Percentiles rank a stretch among this genome's conserved stretches.
These are phyloP conservation scores for Enteromius thamalakanensis DNA, from an alignment of 2,797 vertebrate genomes.

Conservation along the genomic window DNA sequence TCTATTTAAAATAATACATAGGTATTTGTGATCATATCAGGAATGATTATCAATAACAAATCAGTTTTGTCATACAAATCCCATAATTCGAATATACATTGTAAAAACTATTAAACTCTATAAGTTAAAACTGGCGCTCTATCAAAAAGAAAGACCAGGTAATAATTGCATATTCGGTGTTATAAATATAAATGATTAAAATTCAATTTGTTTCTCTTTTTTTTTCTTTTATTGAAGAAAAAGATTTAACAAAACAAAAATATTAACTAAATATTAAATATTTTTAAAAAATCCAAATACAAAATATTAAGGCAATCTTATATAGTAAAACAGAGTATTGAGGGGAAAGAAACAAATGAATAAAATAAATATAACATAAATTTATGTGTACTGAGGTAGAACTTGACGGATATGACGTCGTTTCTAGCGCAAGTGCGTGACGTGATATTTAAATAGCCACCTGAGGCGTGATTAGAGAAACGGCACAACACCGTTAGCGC, in stretches of 20 bases:
- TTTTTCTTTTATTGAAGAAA: too few relatives aligned
- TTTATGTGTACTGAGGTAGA: neutral
- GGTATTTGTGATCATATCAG: neutral
- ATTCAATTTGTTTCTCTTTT: neutral
- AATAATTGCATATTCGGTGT: neutral
- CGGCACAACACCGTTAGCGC: neutral
- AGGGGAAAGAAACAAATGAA: too few relatives aligned
- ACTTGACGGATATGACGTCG: slow-evolving; percentile 13
- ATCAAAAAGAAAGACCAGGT: neutral
- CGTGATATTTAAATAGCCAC: slow-evolving; percentile 22
- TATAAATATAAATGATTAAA: neutral
- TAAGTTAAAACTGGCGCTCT: neutral
- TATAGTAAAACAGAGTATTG: too few relatives aligned
- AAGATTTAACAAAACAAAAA: too few relatives aligned
- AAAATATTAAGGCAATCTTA: too few relatives aligned
- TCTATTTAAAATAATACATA: too few relatives aligned
- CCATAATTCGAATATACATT: neutral
- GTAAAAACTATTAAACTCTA: too few relatives aligned
- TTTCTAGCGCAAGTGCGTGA: neutral
- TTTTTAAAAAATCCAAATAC: too few relatives aligned
- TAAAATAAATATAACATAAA: too few relatives aligned
- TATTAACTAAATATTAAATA: too few relatives aligned
- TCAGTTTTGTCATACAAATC: neutral
- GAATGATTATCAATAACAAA: neutral
- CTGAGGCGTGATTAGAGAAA: neutral